Base-by-base conservation (phyloP, 2,888 invertebrate genomes). In the Ceriagrion tenellum region DNA sequence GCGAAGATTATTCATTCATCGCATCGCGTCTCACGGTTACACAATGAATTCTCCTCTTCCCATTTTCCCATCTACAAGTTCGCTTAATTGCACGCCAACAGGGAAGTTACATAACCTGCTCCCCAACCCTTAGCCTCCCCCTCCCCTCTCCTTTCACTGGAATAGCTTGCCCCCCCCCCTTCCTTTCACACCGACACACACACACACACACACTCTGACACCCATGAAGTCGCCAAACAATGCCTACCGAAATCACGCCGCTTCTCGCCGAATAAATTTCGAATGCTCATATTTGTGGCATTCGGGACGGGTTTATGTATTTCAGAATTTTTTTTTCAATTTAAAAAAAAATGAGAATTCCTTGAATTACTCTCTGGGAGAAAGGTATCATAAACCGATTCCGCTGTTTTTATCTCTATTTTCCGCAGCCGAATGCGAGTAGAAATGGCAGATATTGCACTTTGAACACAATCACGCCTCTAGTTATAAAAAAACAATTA, bases 1-100 rank as follows among this genome's bases (percentile, higher is more conserved):
- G 89, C 55, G 26, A 55, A 89, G 89, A 55, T 89, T 89, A 55
- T 35, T 89, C 89, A 55, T 89, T 89, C 89, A 89, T 89, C 40
- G n/a, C 40, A 26, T 3, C n/a, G 26, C 55, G 55, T 55, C 89
- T 55, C 89, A 89, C 35, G 89, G 55, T 55, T n/a, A 55, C 55
- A 55, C 89, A 55, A 55, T 55, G 26, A 89, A 16, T 35, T 55
- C 55, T 55, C 4, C 3, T 16, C 55, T 26, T 55, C 13, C 23
- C 40, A 40, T 40, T 47, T 20, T 6, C 35, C 47, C 47, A 88
- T 88, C 88, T 40, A 40, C 88, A 40, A 88, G 55, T 89, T 55
- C n/a, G 26, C 89, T 89, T 89, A 55, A 89, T 47, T 55, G 89
- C 55, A 26, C 35, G 30, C 81, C 35, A 26, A 35, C 23, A 13